Evolutionary conservation across 2,888 invertebrate genomes (phyloP).

Genomic region (Oscheius sp.): DNA sequence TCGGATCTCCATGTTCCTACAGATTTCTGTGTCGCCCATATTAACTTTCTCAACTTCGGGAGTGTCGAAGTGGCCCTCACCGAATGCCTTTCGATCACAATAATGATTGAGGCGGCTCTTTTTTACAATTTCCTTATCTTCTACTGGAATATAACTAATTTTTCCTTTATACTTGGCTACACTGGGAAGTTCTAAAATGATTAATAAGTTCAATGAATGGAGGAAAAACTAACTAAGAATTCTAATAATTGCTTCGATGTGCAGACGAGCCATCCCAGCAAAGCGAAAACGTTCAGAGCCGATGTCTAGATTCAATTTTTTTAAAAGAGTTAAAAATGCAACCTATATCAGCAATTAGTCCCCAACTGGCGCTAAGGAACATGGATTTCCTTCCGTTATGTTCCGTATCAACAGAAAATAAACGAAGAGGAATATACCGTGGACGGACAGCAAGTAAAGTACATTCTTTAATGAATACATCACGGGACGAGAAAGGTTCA

Average conservation of each 20-base stretch:
- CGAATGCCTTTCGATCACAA: conserved; percentile 40
- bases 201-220: not conserved
- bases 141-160: conserved; percentile 56
- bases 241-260: conserved; percentile 58
- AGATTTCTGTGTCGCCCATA: too few relatives aligned
- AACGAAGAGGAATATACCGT: conserved; percentile 27
- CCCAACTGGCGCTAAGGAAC: conserved; percentile 59
- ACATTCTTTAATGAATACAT: conserved; percentile 52
- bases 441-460: conserved; percentile 54
- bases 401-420: conserved; percentile 44
- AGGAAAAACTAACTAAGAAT: conserved; percentile 41
- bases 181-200: conserved; percentile 45
- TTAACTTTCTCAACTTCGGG: conserved; percentile 31
- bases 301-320: conserved; percentile 46
- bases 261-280: conserved; percentile 57
- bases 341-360: conserved; percentile 64
- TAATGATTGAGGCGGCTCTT: conserved; percentile 44
- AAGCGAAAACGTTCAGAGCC: conserved; percentile 61
- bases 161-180: conserved; percentile 51
- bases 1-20: too few relatives aligned
- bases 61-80: conserved; percentile 48
- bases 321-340: not conserved
- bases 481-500: conserved; percentile 58
- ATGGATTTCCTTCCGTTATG: conserved; percentile 44
- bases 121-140: conserved; percentile 36